Evolutionary conservation across 2,888 invertebrate species (phyloP).

Genomic region (Drosophila eohydei): DNA sequence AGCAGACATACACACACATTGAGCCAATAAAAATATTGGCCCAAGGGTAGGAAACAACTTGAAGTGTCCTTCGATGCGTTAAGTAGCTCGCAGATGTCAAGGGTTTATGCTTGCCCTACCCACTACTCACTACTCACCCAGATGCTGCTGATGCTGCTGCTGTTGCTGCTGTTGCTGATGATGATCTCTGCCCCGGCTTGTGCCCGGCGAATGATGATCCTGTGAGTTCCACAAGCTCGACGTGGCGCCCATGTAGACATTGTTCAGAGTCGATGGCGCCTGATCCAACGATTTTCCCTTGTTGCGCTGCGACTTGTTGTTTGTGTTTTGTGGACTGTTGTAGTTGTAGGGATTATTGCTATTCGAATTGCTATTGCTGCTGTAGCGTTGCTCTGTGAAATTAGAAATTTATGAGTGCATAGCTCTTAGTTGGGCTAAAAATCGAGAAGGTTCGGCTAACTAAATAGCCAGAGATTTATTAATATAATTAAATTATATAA

Average conservation of each 20-base stretch:
- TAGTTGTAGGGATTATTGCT: conserved; percentile 69
- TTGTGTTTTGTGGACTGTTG: conserved; percentile 54
- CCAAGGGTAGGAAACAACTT: conserved; percentile 45
- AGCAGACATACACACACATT: conserved; percentile 16
- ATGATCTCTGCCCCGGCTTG: conserved; percentile 70
- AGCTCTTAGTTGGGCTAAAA: background rate
- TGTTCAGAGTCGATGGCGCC: conserved; percentile 80
- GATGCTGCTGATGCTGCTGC: conserved; percentile 30
- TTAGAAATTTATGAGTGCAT: background rate
- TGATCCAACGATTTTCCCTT: conserved; percentile 79
- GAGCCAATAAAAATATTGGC: conserved; percentile 55
- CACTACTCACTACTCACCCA: conserved; percentile 77
- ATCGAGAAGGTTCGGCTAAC: background rate
- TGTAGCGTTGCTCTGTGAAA: conserved; percentile 73
- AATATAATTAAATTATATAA: background rate
- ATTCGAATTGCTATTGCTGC: conserved; percentile 79
- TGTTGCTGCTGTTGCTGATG: conserved; percentile 70
- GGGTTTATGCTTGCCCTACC: conserved; percentile 9
- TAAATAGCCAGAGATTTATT: too few species aligned
- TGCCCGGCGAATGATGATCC: conserved; percentile 72
- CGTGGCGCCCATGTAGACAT: conserved; percentile 83
- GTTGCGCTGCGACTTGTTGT: conserved; percentile 80
- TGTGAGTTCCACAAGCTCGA: conserved; percentile 84
- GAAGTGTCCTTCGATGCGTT: conserved; percentile 43
- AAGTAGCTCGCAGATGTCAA: conserved; percentile 38